Conservation (phyloP, 2,113 vertebrate genomes). For the Phodopus roborovskii region DNA sequence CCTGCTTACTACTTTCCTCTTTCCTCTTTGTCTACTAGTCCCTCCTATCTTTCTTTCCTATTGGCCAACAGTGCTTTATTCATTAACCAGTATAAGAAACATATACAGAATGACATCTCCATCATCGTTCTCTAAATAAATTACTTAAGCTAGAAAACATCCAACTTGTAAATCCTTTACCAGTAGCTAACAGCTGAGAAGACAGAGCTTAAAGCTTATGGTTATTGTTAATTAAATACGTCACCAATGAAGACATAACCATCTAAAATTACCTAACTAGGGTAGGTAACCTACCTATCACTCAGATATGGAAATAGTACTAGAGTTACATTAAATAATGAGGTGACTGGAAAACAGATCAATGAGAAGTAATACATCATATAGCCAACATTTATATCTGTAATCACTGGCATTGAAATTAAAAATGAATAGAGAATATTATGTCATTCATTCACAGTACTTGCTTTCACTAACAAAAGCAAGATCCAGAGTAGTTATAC, state of each 20-base stretch:
- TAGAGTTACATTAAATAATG: not conserved
- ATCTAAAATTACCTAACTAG: not conserved
- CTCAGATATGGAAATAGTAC: not conserved
- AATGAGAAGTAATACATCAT: not conserved
- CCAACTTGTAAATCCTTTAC: not conserved
- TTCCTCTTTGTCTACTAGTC: no score
- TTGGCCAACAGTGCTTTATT: no score
- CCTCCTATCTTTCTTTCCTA: no score
- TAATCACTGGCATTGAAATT: not conserved
- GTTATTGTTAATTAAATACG: not conserved
- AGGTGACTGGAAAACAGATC: not conserved
- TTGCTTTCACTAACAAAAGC: slow-evolving; percentile 15
- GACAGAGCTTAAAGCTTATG: not conserved
- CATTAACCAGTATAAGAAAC: no score
- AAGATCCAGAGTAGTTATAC: not conserved
- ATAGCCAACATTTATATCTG: not conserved
- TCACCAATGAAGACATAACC: not conserved
- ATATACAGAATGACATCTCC: no score
- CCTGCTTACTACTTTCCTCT: no score
- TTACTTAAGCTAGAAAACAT: not conserved
- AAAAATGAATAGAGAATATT: slow-evolving; percentile 4
- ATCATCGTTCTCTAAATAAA: slow-evolving; percentile 1
- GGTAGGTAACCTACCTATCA: not conserved
- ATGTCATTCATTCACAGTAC: not conserved
- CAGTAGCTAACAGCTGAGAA: not conserved